Evolutionary conservation across 2,888 invertebrate species (phyloP).

Genomic region (Nineta flava): DNA sequence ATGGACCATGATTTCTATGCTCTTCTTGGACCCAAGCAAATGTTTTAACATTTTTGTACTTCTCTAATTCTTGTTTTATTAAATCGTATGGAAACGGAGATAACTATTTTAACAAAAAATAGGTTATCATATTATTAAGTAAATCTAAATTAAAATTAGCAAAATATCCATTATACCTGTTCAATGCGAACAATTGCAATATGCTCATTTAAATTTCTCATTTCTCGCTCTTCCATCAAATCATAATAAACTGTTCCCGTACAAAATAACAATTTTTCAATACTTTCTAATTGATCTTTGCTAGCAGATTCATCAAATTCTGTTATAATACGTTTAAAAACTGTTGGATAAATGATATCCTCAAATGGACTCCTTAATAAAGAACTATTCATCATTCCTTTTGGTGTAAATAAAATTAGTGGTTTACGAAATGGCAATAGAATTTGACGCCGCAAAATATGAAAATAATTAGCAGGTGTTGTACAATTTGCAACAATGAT

Average conservation of each 20-base stretch:
- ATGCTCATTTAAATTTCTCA: slow-evolving; percentile 50
- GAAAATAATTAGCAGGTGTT: slow-evolving; percentile 93
- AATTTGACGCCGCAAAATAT: slow-evolving; percentile 90
- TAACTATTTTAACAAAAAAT: slow-evolving; percentile 23
- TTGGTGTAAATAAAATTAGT: slow-evolving; percentile 92
- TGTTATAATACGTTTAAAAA: slow-evolving; percentile 64
- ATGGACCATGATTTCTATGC: slow-evolving; percentile 85
- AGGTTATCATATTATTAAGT: no score
- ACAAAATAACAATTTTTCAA: slow-evolving; percentile 80
- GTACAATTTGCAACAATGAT: slow-evolving; percentile 95
- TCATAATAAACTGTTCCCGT: slow-evolving; percentile 89
- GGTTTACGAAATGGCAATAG: slow-evolving; percentile 96
- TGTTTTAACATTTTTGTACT: slow-evolving; percentile 63
- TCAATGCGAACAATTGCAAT: slow-evolving; percentile 80
- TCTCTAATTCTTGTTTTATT: slow-evolving; percentile 64
- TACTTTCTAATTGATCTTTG: slow-evolving; percentile 37
- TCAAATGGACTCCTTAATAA: slow-evolving; percentile 90
- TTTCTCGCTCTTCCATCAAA: slow-evolving; percentile 60
- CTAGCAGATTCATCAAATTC: slow-evolving; percentile 31
- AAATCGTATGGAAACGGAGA: slow-evolving; percentile 91
- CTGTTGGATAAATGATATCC: slow-evolving; percentile 75
- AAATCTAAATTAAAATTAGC: no score
- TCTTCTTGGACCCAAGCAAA: slow-evolving; percentile 87
- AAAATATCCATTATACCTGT: slow-evolving; percentile 30
- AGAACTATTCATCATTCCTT: slow-evolving; percentile 89